Conservation (phyloP, 2,797 vertebrate species). For the Arrhamphus sclerolepis region DNA sequence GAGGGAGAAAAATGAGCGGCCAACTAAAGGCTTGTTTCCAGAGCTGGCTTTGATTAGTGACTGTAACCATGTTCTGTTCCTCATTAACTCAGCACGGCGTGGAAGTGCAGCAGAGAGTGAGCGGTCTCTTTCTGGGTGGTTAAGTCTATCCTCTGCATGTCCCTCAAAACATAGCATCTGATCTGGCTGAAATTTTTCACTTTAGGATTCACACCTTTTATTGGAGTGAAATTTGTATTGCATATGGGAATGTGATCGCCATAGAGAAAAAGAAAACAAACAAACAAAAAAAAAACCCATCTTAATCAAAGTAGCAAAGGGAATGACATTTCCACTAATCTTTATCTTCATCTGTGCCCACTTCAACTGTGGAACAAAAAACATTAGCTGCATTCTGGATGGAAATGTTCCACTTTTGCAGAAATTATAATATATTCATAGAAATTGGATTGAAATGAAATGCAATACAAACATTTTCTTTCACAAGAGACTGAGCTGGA, state of each 20-base stretch:
- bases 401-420: background rate
- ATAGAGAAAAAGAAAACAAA: too few species aligned
- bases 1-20: slow-evolving; percentile 67
- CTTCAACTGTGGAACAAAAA: background rate
- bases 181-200: slow-evolving; percentile 43
- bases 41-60: slow-evolving; percentile 83
- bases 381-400: background rate
- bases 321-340: slow-evolving; percentile 6
- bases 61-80: slow-evolving; percentile 75
- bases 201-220: slow-evolving; percentile 40
- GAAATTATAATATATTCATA: background rate
- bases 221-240: slow-evolving; percentile 38
- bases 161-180: slow-evolving; percentile 54
- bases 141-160: slow-evolving; percentile 35
- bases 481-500: background rate
- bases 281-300: slow-evolving; percentile 22
- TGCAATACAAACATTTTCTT: too few species aligned
- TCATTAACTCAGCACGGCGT: slow-evolving; percentile 68
- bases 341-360: slow-evolving; percentile 12
- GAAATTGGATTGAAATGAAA: background rate
- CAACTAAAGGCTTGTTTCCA: slow-evolving; percentile 72
- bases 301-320: slow-evolving; percentile 38
- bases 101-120: slow-evolving; percentile 43
- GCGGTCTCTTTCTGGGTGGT: slow-evolving; percentile 30
- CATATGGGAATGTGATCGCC: slow-evolving; percentile 40